These are phyloP conservation scores for Dasysyrphus albostriatus DNA, from an alignment of 2,888 invertebrate genomes.

Conservation along the genomic window DNA sequence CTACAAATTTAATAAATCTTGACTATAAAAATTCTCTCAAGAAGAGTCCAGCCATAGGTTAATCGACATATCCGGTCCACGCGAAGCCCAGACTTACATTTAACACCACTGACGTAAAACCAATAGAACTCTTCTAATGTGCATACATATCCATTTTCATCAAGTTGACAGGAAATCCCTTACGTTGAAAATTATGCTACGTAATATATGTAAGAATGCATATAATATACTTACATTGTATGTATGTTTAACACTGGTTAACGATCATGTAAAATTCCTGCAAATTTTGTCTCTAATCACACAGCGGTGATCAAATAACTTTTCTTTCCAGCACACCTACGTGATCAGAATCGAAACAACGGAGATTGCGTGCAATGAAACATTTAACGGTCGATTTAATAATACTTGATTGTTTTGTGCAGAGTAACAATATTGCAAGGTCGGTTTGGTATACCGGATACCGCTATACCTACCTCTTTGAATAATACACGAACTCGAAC, in stretches of 20 bases:
- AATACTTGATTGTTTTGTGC: constrained; percentile 13
- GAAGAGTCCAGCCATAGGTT: neutral
- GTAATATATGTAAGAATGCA: neutral
- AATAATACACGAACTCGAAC: constrained; percentile 24
- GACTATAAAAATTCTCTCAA: neutral
- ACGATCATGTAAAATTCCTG: constrained; percentile 42
- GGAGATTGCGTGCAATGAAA: constrained; percentile 22
- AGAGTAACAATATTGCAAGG: constrained; percentile 12
- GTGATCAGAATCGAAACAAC: constrained; percentile 59
- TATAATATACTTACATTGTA: neutral
- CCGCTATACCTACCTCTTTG: constrained; percentile 15
- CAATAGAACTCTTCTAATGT: neutral
- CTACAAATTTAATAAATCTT: neutral
- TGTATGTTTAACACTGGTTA: constrained; percentile 10
- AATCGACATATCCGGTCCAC: constrained; percentile 32
- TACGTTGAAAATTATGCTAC: neutral
- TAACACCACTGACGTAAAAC: constrained; percentile 9
- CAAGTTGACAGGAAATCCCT: constrained; percentile 65
- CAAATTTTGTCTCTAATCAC: constrained; percentile 64
- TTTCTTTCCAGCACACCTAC: constrained; percentile 47
- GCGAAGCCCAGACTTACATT: neutral
- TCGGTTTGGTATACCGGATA: constrained; percentile 5
- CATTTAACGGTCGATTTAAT: constrained; percentile 35
- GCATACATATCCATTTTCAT: constrained; percentile 18
- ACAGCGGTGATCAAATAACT: constrained; percentile 26